Base-by-base conservation (phyloP, 2,113 vertebrate species). In the Lathamus discolor region DNA sequence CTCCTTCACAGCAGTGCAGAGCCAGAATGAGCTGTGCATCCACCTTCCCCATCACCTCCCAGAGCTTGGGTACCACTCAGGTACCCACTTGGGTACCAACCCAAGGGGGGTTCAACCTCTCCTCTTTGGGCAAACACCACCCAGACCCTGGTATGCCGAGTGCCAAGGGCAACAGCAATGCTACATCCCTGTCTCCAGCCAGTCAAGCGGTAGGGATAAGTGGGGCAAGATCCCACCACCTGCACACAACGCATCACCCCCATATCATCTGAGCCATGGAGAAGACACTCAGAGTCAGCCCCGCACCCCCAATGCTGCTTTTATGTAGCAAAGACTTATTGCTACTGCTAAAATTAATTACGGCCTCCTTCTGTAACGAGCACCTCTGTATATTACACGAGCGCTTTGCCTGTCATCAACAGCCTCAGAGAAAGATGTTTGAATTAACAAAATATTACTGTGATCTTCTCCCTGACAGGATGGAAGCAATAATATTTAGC, bases 381-480 rank as follows among this genome's bases (percentile, higher is more conserved):
- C 92, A 67, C 92, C 96, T 83, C 19, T 22, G 79, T 68, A 70
- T 63, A 80, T 12, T 86, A 77, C 22, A 46, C 25, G 11, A 93
- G 75, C 3, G 5, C 93, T 96, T 92, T 64, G 59, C 92, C 95
- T 82, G 49, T 96, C 92, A 83, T 33, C 73, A 11, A 2, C 81
- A 79, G 91, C 95, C 94, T 80, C 68, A 13, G 95, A 94, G 88
- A 80, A 81, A 74, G 83, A 95, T 55, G 88, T 76, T 35, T 92
- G 95, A 94, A 94, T 23, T 89, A 97, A 97, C 96, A 97, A 96
- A 97, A 96, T 66, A 96, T 96, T 95, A 77, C 96, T 97, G 96
- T 97, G 96, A 97, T 97, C 95, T 72, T 54, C 85, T 81, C 75
- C 51, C 88, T 78, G 92, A 91, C 83, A 85, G 69, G 27, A 15